A percentile compares a stretch with the other conserved stretches of the same genome.
Conservation (phyloP, 2,888 invertebrate species). For the Noctua comes region DNA sequence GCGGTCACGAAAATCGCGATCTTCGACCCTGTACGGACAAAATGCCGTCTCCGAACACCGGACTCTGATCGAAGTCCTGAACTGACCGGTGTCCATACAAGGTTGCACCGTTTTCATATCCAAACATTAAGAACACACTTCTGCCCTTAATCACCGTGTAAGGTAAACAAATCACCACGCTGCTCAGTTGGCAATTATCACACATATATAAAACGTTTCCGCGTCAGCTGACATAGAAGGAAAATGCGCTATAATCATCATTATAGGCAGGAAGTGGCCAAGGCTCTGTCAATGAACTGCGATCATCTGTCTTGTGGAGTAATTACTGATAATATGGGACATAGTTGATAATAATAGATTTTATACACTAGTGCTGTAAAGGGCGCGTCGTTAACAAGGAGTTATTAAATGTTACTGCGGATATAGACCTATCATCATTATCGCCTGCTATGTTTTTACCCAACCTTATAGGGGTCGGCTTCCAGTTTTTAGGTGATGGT, state of each 20-base stretch:
- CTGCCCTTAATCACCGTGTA: constrained; percentile 28
- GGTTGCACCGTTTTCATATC: not conserved
- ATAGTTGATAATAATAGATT: not conserved
- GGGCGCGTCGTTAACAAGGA: not conserved
- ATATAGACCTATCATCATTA: not conserved
- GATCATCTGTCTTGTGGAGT: constrained; percentile 41
- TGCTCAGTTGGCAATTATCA: constrained; percentile 48
- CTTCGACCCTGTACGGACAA: not conserved
- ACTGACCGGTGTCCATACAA: not conserved
- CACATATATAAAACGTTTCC: constrained; percentile 41
- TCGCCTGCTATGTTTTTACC: not conserved
- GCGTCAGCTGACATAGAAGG: constrained; percentile 45
- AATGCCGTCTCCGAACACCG: not conserved
- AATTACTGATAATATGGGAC: constrained; percentile 36
- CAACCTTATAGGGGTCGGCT: not conserved
- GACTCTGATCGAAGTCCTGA: not conserved
- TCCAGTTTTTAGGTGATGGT: no score
- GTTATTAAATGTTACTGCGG: not conserved
- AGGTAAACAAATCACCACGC: constrained; percentile 44
- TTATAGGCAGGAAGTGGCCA: constrained; percentile 53
- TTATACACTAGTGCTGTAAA: not conserved
- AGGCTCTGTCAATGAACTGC: constrained; percentile 66
- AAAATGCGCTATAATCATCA: constrained; percentile 49
- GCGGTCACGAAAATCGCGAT: not conserved
- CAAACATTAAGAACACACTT: not conserved